Conservation (phyloP, 1,140 invertebrate genomes). For the Drosophila tristis region DNA sequence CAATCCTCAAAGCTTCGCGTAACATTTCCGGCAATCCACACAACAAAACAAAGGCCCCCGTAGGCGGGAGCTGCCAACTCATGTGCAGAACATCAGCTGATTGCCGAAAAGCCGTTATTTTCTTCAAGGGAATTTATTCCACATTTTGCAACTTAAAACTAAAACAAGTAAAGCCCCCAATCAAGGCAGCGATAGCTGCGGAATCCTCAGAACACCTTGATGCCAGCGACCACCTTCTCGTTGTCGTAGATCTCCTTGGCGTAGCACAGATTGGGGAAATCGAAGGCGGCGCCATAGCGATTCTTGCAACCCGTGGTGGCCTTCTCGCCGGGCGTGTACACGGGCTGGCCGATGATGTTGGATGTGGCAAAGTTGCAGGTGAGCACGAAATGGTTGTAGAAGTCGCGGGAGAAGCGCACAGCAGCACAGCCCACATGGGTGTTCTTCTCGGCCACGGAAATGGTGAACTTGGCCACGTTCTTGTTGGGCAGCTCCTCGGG, state of each 20-base stretch:
- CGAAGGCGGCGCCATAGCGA: conserved; percentile 55
- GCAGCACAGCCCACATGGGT: conserved; percentile 63
- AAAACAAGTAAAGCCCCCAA: too few relatives aligned
- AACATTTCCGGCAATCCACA: conserved; percentile 52
- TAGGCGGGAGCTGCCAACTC: conserved; percentile 26
- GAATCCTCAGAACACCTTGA: conserved; percentile 8
- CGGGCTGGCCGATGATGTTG: conserved; percentile 55
- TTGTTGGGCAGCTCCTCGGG: conserved; percentile 61
- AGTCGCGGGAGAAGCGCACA: conserved; percentile 55
- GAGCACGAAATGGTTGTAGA: conserved; percentile 62
- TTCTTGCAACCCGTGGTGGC: conserved; percentile 58
- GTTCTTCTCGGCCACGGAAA: conserved; percentile 62
- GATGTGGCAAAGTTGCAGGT: conserved; percentile 63
- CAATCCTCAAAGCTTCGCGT: conserved; percentile 49
- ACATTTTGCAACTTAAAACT: conserved; percentile 1
- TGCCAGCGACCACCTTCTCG: conserved; percentile 52
- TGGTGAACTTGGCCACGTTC: conserved; percentile 61
- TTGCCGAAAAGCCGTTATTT: conserved; percentile 7
- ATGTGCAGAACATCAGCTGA: neutral
- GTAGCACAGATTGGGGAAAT: conserved; percentile 63
- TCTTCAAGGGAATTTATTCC: conserved; percentile 18
- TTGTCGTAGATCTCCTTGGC: conserved; percentile 74
- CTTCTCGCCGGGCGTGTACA: conserved; percentile 62
- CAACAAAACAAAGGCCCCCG: neutral
- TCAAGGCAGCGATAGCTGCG: neutral